Conservation (phyloP, 2,113 vertebrate genomes). For the Mirza zaza region DNA sequence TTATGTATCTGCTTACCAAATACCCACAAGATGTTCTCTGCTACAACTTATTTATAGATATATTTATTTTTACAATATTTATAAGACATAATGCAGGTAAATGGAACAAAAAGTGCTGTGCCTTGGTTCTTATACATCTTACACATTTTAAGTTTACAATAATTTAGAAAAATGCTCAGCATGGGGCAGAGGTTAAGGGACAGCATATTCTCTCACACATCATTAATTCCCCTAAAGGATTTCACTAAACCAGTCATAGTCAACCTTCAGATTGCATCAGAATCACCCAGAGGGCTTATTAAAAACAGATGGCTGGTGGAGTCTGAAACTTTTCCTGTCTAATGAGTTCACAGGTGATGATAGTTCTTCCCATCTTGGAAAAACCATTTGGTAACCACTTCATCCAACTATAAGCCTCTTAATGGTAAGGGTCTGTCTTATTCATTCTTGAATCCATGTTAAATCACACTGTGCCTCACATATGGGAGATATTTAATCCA, state of each 20-base stretch:
- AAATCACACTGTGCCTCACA: background rate
- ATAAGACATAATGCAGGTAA: background rate
- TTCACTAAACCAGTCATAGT: background rate
- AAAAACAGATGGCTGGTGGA: background rate
- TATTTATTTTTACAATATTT: background rate
- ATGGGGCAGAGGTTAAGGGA: accelerated
- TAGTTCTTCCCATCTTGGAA: background rate
- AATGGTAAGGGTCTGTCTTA: background rate
- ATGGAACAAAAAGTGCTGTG: background rate
- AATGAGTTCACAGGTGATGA: background rate
- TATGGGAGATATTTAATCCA: background rate
- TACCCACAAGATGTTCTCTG: background rate
- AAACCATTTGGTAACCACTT: background rate
- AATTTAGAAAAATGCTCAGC: background rate
- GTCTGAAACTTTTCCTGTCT: background rate
- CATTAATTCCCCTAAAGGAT: background rate
- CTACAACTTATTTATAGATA: background rate
- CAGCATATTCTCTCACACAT: background rate
- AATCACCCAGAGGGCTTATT: background rate
- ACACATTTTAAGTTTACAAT: background rate
- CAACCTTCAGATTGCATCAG: background rate
- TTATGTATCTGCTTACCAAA: background rate
- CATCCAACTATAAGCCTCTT: background rate
- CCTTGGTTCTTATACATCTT: background rate
- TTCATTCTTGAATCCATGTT: background rate